Conservation (phyloP, 2,113 vertebrate genomes). For the Casuarius casuarius region DNA sequence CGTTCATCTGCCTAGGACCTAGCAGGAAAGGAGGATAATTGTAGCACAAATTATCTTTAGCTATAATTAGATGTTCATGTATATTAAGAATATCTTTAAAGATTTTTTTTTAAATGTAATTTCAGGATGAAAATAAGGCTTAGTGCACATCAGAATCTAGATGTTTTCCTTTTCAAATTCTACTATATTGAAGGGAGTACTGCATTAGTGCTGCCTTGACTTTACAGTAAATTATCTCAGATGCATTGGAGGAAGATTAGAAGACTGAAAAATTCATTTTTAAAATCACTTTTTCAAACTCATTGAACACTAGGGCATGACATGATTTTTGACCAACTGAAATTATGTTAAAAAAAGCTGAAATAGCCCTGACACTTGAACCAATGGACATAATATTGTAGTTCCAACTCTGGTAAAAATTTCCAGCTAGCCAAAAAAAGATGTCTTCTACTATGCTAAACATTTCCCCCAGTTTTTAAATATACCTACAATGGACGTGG, state of each 20-base stretch:
- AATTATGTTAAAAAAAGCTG: neutral
- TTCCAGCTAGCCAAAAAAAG: neutral
- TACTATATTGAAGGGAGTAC: neutral
- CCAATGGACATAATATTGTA: neutral
- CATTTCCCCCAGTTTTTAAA: neutral
- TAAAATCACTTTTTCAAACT: neutral
- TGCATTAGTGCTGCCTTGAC: neutral
- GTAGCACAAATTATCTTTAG: neutral
- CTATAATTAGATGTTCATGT: constrained; percentile 3
- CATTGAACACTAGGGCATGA: neutral
- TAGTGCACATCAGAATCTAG: neutral
- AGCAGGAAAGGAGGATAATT: neutral
- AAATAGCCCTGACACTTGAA: neutral
- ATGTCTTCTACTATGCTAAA: neutral
- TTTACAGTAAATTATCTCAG: neutral
- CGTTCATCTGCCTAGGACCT: neutral
- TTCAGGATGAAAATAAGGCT: neutral
- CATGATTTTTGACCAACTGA: neutral
- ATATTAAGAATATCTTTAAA: neutral
- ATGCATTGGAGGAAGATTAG: neutral
- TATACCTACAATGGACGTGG: neutral
- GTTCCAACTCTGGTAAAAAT: neutral
- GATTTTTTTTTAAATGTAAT: neutral
- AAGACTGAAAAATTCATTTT: neutral
- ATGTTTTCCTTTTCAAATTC: neutral